phyloP scores from a whole-genome alignment of 2,113 vertebrate species.

The Pampusana beccarii region DNA sequence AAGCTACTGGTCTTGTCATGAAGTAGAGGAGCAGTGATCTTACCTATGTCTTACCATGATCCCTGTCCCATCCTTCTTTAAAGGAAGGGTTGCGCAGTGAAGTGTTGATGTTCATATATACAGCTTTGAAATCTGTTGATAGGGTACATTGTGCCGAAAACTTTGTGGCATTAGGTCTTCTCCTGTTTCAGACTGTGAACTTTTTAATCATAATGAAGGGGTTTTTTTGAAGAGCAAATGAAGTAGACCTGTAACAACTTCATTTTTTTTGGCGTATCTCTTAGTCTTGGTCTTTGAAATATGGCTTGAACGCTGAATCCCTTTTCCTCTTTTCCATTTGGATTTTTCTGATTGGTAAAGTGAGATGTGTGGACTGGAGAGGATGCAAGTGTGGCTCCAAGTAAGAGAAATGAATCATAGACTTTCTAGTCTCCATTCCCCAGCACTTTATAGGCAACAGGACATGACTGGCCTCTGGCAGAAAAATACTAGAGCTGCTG shows the following conservation, averaged over 20 bases:
- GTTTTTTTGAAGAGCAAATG: not conserved
- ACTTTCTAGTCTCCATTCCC: not conserved
- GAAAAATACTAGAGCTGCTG: not conserved
- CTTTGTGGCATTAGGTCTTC: not conserved
- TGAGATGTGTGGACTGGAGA: not conserved
- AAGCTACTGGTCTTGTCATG: not conserved
- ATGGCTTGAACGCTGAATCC: not conserved
- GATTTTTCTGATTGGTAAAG: no score
- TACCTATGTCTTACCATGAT: fast-evolving
- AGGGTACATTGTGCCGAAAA: not conserved
- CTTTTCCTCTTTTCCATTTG: no score
- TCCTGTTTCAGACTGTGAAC: not conserved
- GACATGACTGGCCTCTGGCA: not conserved
- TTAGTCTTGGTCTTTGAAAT: not conserved
- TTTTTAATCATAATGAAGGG: not conserved
- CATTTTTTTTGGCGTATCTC: not conserved
- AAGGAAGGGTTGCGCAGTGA: not conserved
- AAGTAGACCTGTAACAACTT: not conserved
- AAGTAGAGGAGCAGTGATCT: not conserved
- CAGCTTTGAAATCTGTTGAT: not conserved
- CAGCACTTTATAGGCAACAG: not conserved
- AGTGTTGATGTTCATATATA: not conserved
- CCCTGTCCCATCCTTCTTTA: not conserved
- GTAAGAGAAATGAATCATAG: not conserved
- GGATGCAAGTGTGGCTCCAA: not conserved